Evolutionary conservation across 1,140 invertebrate species (phyloP), one percentile per base, ranked within the genome.

Genomic region (Catajapyx aquilonaris): DNA sequence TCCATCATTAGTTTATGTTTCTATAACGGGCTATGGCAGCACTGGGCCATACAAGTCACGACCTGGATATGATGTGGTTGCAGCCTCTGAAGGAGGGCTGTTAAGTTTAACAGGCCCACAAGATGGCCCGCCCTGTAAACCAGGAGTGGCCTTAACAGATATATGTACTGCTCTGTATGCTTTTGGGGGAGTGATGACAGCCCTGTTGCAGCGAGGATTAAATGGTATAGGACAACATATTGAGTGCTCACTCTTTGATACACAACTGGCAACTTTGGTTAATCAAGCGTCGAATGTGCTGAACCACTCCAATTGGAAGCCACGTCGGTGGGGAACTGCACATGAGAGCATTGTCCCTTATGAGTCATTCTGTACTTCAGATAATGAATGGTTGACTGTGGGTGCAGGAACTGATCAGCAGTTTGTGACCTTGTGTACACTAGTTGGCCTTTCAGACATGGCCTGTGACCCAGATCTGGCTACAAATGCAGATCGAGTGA

Each of bases 261-360:
- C 88, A 1, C 87, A 93, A 66, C 64, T 93, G 13, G 72, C 85
- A 0, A 72, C 72, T 45, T 63, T 97, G 47, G 81, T 86, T 11
- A 94, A 95, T 55, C 65, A 94, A 34, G 88, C 68, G 0, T 79
- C 76, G 1, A 93, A 87, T 62, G 95, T 84, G 54, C 56, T 97
- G 13, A 97, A 95, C 60, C 74, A 69, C 40, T 73, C 73, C 32
- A 63, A 69, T 46, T 4, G 51, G 28, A 80, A 88, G 49, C 76
- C 74, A 0, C 59, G 61, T 31, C 61, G 80, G 35, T 77, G 76
- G 67, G 90, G 93, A 3, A 94, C 87, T 1, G 81, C 79, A 4
- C 90, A 96, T 59, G 80, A 78, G 35, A 93, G 83, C 52, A 79
- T 97, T 45, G 90, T 96, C 0, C 91, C 91, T 0, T 96, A 96